Evolutionary conservation across 2,888 invertebrate species (phyloP), one percentile per base, ranked within the genome.

Genomic region (Tachina grossa): DNA sequence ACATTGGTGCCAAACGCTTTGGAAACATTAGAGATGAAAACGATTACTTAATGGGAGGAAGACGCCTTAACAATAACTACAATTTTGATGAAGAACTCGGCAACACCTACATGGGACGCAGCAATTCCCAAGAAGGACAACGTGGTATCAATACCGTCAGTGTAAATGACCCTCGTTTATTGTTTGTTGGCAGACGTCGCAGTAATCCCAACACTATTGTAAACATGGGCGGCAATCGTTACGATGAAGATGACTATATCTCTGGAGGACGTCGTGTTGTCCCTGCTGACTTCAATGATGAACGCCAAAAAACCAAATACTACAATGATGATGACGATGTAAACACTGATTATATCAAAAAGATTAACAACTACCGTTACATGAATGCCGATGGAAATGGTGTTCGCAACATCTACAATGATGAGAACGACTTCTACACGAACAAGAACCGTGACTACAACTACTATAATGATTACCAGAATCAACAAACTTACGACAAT

Each of bases 181-280:
- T 80, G 16, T 76, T 76, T 57, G 51, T 59, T 2, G 69, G 75
- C 22, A 79, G 69, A 80, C 84, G 80, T 51, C 79, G 63, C 9
- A 51, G 75, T 22, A 75, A 74, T 61, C 72, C 66, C 5, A 66
- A 75, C n/a, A 69, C 6, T 22, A 61, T 53, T n/a, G 9, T 55
- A 9, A 75, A 61, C 45, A 31, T 61, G n/a, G 41, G 45, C 9
- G 5, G 41, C 5, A 53, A 59, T 41, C 14, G 59, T 8, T 57
- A 51, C 39, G 53, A 75, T 41, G 76, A 83, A n/a, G 66, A 83
- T 45, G 71, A 79, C 11, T 10, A 39, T 22, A 83, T 79, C 43
- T 74, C 72, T 41, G 75, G 80, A 45, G 83, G 83, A 39, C 72
- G 83, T 22, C 57, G 43, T 22, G 72, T 74, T 51, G 39, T 41